Evolutionary conservation across 2,797 vertebrate species (phyloP), one percentile per base, ranked within the genome.

Genomic region (Phoxinus dragarum): DNA sequence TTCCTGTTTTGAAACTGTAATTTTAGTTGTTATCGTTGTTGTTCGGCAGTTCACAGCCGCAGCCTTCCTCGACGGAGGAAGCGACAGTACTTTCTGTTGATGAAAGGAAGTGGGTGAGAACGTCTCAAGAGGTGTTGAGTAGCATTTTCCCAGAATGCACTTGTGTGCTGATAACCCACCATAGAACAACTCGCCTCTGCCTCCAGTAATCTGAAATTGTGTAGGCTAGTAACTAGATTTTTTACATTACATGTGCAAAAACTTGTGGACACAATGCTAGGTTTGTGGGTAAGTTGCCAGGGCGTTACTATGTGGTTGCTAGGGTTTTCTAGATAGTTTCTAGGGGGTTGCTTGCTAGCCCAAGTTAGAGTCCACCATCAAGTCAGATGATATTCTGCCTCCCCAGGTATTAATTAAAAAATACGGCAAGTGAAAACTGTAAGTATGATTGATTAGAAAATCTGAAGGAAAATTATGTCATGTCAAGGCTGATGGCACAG

Each of bases 41-140:
- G 56, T 38, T 42, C 1, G 1, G 1, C 49, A 34, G 74, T 78
- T 76, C 7, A 82, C 82, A 77, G 54, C 80, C 56, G 16, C 64
- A 75, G 38, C 11, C 68, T 49, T 73, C 72, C 73, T 67, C 17
- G 6, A 31, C 2, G 56, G 82, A 59, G 74, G 82, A 84, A 84
- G 47, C 19, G 7, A 67, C 74, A 10, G 64, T 14, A 71, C 49
- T 9, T 78, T 66, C 36, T 81, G 79, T 61, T 84, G 82, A 78
- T 84, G 61, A 44, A 44, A 68, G 64, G 82, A 78, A 78, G 49
- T 76, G 75, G 64, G 74, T 84, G 74, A 76, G 64, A 72, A 64
- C 7, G 23, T 73, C 81, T 83, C 23, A 52, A 49, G 82, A 69
- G 64, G 82, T 84, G 82, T 78, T 84, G 74, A 84, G 74, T 54